Evolutionary conservation across 2,113 vertebrate genomes (phyloP).

Genomic region (Myotis lucifugus): DNA sequence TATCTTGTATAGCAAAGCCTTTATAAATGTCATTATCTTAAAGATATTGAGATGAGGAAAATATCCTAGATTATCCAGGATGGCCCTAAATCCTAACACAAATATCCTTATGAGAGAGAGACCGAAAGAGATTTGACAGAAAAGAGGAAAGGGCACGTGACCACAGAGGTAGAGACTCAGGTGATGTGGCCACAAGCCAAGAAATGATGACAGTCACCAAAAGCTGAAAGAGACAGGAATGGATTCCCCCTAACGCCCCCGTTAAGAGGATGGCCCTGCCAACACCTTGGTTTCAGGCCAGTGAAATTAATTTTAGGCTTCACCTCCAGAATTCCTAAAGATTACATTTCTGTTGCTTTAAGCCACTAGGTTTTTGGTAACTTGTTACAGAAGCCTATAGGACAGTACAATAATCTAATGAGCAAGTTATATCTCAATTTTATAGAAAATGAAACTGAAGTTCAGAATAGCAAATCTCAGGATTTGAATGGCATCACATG

Average conservation of each 20-base stretch:
- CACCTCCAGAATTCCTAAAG: neutral
- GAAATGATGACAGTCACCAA: neutral
- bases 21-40: neutral
- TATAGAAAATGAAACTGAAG: neutral
- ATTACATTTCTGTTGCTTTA: neutral
- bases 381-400: neutral
- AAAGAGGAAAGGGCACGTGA: neutral
- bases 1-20: neutral
- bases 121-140: neutral
- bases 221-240: neutral
- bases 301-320: neutral
- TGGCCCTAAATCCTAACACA: neutral
- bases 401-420: neutral
- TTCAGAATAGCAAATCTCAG: neutral
- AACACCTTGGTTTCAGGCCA: neutral
- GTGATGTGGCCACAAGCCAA: neutral
- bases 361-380: neutral
- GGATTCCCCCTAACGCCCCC: neutral
- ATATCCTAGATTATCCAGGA: neutral
- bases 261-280: neutral
- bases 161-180: neutral
- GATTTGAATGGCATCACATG: neutral
- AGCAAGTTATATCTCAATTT: neutral
- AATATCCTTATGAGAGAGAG: neutral
- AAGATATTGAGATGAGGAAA: neutral